Conservation (phyloP, 2,113 vertebrate species). For the Pluvialis apricaria region DNA sequence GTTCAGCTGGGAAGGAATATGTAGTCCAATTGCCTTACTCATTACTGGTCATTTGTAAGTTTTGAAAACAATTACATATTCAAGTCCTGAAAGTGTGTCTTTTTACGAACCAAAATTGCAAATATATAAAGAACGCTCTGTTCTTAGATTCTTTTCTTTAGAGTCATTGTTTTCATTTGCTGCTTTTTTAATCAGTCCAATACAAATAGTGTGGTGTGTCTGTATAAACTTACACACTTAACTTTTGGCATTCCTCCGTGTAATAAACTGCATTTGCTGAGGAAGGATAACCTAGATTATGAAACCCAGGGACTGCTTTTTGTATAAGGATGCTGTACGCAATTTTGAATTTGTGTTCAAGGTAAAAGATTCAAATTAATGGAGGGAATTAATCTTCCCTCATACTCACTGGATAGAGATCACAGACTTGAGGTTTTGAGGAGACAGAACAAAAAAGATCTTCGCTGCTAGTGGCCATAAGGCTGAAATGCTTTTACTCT, state of each 20-base stretch:
- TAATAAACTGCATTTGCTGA: background rate
- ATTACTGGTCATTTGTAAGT: background rate
- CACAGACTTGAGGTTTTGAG: constrained; percentile 3
- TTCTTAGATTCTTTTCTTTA: constrained; percentile 3
- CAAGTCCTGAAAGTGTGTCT: background rate
- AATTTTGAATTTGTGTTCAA: background rate
- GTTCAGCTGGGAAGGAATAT: background rate
- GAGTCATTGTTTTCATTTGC: background rate
- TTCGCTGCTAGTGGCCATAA: background rate
- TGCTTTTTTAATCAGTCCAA: background rate
- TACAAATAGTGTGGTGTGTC: constrained; percentile 6
- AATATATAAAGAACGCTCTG: background rate
- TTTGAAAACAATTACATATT: background rate
- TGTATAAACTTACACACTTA: constrained; percentile 2
- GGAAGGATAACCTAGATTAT: background rate
- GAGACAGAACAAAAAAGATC: background rate
- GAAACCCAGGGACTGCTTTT: background rate
- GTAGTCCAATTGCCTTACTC: background rate
- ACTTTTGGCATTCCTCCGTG: background rate
- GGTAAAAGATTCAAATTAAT: background rate
- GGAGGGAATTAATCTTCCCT: constrained; percentile 2
- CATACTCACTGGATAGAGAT: background rate
- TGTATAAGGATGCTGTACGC: background rate
- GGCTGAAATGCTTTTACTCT: constrained; percentile 11
- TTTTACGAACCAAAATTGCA: background rate